Evolutionary conservation across 2,797 vertebrate genomes (phyloP).

Genomic region (Muscicapa comitata): DNA sequence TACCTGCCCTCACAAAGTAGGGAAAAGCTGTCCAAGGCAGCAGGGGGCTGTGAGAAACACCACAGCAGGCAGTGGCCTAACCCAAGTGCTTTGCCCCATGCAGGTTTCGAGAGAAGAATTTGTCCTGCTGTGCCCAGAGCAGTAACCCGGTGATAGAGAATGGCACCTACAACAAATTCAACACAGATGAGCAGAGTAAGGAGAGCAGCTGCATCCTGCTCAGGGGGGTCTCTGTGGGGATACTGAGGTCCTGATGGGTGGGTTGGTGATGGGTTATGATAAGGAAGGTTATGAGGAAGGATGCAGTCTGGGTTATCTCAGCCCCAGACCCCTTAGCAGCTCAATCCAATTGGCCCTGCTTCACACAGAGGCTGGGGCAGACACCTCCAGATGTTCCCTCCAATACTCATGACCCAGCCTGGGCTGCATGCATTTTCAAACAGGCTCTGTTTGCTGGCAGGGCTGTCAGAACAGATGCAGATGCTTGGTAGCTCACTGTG

Average conservation of each 20-base stretch:
- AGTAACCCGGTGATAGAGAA: slow-evolving; percentile 70
- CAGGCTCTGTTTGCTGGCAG: background rate
- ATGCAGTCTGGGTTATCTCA: background rate
- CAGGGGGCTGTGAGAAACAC: background rate
- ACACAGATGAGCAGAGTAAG: slow-evolving; percentile 74
- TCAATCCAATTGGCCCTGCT: background rate
- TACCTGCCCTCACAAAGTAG: background rate
- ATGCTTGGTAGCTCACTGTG: background rate
- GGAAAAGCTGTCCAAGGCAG: background rate
- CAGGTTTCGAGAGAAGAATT: slow-evolving; percentile 85
- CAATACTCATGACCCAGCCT: no score
- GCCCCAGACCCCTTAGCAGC: background rate
- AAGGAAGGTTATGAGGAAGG: background rate
- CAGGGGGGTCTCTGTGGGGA: fast-evolving
- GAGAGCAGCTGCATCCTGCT: background rate
- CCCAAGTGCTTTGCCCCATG: background rate
- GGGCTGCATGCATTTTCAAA: no score
- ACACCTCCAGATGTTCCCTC: background rate
- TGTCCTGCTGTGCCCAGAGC: slow-evolving; percentile 76
- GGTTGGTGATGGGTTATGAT: background rate
- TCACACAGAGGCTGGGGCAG: background rate
- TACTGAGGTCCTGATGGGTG: fast-evolving
- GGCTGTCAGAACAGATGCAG: background rate
- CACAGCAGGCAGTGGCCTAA: background rate
- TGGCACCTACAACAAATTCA: slow-evolving; percentile 83